These are phyloP conservation scores for Cotesia chilonis DNA, from an alignment of 1,140 invertebrate species.

Conservation along the genomic window DNA sequence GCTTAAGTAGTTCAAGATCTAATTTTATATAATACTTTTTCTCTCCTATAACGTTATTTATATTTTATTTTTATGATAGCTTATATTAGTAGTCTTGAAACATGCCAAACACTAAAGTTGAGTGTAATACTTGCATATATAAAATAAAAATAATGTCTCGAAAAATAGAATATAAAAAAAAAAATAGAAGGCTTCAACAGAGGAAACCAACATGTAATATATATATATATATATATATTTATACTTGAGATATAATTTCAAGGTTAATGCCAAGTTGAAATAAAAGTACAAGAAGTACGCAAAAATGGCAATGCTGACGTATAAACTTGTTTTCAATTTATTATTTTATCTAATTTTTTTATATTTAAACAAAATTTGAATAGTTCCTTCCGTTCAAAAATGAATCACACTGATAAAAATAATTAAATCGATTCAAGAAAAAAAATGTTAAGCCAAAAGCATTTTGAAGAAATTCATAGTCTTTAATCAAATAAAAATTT, in stretches of 20 bases:
- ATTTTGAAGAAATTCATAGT: no score
- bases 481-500: no score
- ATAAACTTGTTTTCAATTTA: conserved; percentile 34
- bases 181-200: background rate
- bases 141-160: background rate
- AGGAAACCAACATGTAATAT: conserved; percentile 17
- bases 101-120: background rate
- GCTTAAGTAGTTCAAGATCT: no score
- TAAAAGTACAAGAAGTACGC: conserved; percentile 26
- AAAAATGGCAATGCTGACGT: conserved; percentile 33
- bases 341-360: background rate
- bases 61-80: background rate
- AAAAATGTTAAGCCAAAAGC: no score
- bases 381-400: no score
- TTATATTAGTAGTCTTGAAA: background rate
- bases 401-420: no score
- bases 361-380: no score
- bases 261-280: conserved; percentile 39
- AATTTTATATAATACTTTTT: no score
- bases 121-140: background rate
- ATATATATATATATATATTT: background rate
- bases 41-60: no score
- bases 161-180: conserved; percentile 4
- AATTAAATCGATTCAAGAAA: no score
- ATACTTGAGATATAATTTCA: conserved; percentile 14